phyloP scores from a whole-genome alignment of 2,888 invertebrate species.

The Drosophila prolongata region DNA sequence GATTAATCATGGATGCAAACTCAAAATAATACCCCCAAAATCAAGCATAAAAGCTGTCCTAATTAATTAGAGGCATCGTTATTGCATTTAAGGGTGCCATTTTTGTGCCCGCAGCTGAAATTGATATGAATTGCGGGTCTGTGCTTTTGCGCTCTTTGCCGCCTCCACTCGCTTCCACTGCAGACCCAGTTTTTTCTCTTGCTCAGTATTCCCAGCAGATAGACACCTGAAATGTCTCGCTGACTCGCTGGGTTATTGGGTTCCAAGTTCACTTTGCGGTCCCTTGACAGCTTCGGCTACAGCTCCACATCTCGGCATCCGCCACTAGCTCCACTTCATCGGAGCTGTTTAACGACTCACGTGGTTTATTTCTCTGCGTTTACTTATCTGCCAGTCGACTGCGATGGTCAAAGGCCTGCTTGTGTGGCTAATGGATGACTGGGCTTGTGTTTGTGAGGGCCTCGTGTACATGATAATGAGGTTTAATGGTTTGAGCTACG shows the following conservation, averaged over 20 bases:
- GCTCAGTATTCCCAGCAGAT: constrained; percentile 22
- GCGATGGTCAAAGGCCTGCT: constrained; percentile 23
- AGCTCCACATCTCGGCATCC: constrained; percentile 5
- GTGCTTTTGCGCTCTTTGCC: constrained; percentile 16
- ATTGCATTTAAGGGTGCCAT: constrained; percentile 1
- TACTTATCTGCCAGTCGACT: constrained; percentile 27
- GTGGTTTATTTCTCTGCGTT: constrained; percentile 26
- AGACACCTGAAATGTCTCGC: constrained; percentile 46
- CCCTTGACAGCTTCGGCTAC: constrained; percentile 18
- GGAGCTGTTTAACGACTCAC: constrained; percentile 15
- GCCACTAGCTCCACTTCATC: constrained; percentile 6
- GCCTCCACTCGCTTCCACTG: constrained; percentile 14
- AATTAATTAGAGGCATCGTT: not conserved
- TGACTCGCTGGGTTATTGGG: constrained; percentile 17
- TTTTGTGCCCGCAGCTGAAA: constrained; percentile 12
- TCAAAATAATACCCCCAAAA: not conserved
- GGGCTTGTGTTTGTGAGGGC: constrained; percentile 6
- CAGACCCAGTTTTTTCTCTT: constrained; percentile 11
- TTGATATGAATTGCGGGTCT: not conserved
- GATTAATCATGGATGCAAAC: not conserved
- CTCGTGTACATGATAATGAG: constrained; percentile 12
- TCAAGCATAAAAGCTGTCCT: not conserved
- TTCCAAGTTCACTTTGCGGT: constrained; percentile 5
- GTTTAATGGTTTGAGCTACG: constrained; percentile 27
- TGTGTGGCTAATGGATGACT: constrained; percentile 20